Percentiles rank a stretch among this genome's conserved stretches.
Conservation (phyloP, 1,140 invertebrate species). For the Drosophila albomicans region DNA sequence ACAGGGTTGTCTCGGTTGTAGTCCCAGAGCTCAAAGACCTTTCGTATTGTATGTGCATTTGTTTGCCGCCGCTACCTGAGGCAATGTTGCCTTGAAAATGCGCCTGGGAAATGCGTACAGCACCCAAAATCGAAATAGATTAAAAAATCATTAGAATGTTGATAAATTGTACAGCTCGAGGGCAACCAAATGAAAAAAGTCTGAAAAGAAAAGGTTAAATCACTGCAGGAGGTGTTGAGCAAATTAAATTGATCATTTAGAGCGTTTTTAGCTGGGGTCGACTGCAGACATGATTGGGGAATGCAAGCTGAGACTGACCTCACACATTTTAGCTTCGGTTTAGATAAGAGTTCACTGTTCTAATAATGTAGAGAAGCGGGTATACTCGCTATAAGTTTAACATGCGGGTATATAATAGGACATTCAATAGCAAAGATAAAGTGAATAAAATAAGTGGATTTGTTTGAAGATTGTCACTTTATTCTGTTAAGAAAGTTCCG, state of each 20-base stretch:
- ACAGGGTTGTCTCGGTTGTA: conserved; percentile 10
- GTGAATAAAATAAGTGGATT: neutral
- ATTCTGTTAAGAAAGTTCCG: too few species aligned
- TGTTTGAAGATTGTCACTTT: too few species aligned
- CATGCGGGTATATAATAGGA: conserved; percentile 1
- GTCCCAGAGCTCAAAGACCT: conserved; percentile 32
- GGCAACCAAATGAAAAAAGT: neutral
- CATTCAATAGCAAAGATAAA: neutral
- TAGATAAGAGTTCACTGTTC: neutral
- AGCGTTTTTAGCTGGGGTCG: conserved; percentile 8
- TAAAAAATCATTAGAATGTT: conserved; percentile 78
- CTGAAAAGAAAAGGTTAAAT: conserved; percentile 48
- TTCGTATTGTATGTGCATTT: conserved; percentile 6
- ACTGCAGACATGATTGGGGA: neutral
- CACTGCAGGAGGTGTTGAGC: conserved; percentile 64
- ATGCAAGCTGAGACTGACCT: conserved; percentile 11
- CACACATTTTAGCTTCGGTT: conserved; percentile 19
- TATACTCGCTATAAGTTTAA: neutral
- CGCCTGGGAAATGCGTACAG: conserved; percentile 51
- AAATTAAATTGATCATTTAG: conserved; percentile 67
- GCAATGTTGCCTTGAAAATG: conserved; percentile 24
- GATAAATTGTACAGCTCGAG: conserved; percentile 64
- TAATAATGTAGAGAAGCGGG: neutral
- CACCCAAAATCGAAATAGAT: conserved; percentile 61
- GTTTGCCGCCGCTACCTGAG: conserved; percentile 54